Percentiles rank a stretch among this genome's conserved stretches.
Conservation (phyloP, 1,140 invertebrate genomes). For the Papilio helenus region DNA sequence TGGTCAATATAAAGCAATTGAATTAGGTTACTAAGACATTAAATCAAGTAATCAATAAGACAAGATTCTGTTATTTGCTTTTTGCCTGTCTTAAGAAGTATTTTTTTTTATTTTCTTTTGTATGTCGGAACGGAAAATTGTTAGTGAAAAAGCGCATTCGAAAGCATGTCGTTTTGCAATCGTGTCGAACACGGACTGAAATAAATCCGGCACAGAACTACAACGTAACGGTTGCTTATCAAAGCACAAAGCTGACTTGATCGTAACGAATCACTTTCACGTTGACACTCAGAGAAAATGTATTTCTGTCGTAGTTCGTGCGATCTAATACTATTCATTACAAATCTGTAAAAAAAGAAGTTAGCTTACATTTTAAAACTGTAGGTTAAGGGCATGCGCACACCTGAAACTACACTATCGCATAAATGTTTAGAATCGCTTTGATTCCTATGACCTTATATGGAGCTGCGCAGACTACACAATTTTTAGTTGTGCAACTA, state of each 20-base stretch:
- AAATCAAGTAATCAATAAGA: background rate
- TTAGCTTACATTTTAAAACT: background rate
- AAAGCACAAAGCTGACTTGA: constrained; percentile 26
- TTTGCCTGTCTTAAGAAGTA: background rate
- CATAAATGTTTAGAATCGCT: no score
- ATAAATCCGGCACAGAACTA: background rate
- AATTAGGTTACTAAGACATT: background rate
- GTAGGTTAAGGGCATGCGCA: no score
- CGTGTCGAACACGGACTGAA: background rate
- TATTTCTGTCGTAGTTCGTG: background rate
- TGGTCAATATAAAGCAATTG: background rate
- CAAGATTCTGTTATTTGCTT: background rate
- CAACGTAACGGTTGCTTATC: constrained; percentile 12
- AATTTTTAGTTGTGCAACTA: no score
- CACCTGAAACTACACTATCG: no score
- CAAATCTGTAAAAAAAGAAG: background rate
- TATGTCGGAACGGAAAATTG: background rate
- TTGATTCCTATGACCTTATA: no score
- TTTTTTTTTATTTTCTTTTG: background rate
- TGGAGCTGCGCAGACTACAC: no score
- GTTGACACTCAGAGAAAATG: constrained; percentile 13
- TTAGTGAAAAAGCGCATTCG: background rate
- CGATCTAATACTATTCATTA: background rate
- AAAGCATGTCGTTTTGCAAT: background rate
- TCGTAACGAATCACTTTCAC: constrained; percentile 37